Conservation (phyloP, 2,113 vertebrate genomes). For the Ancistrus triradiatus region DNA sequence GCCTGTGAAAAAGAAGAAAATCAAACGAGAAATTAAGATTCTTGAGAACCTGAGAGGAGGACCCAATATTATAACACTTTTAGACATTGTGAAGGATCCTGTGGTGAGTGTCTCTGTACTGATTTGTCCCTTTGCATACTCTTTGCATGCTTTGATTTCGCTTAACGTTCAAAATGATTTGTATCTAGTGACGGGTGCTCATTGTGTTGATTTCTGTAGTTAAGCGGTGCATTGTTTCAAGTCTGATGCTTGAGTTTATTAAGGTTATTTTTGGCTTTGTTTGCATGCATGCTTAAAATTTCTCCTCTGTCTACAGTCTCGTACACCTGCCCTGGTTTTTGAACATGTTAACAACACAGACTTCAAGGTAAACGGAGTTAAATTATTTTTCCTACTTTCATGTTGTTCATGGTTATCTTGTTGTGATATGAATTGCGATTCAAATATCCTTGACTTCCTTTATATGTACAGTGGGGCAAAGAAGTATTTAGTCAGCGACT, state of each 20-base stretch:
- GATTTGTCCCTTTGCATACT: neutral
- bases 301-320: conserved; percentile 60
- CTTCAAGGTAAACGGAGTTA: conserved; percentile 71
- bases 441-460: too few relatives aligned
- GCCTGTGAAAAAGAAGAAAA: conserved; percentile 89
- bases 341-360: conserved; percentile 87
- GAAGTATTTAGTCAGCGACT: too few relatives aligned
- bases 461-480: too few relatives aligned
- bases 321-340: conserved; percentile 83
- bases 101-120: conserved; percentile 69
- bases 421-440: neutral
- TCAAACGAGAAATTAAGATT: conserved; percentile 85
- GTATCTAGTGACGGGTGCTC: too few relatives aligned
- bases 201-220: too few relatives aligned
- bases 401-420: neutral
- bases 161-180: too few relatives aligned
- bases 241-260: too few relatives aligned
- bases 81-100: conserved; percentile 84
- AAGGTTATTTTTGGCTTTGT: too few relatives aligned
- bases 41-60: conserved; percentile 81
- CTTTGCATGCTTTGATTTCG: too few relatives aligned
- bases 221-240: too few relatives aligned
- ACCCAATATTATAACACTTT: conserved; percentile 80
- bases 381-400: neutral
- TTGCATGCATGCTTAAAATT: neutral